Base-by-base conservation (phyloP, 2,888 invertebrate species). In the Xanthorhoe designata region DNA sequence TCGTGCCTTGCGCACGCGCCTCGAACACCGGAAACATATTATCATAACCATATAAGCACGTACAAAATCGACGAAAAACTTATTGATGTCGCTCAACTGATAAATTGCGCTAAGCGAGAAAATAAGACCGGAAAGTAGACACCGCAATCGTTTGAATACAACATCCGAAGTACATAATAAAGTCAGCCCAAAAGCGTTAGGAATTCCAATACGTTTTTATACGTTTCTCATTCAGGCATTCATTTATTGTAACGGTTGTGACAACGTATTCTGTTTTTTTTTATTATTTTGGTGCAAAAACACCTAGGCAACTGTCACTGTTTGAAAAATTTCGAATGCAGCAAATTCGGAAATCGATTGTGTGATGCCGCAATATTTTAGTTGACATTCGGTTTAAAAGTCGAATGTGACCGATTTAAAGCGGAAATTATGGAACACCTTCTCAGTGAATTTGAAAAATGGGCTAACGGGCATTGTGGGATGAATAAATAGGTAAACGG, bases 31-130 rank as follows among this genome's bases (percentile, higher is more conserved):
- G 93, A 92, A 91, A 93, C 89, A 92, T 92, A 93, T 93, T 93
- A 92, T 92, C 93, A 92, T 93, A 91, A 81, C 93, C 93, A 91
- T 93, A 91, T 92, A 92, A 83, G 92, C 84, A 80, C 84, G 88
- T 85, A 88, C 81, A 83, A 87, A 91, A 92, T 88, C 79, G 83
- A 87, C 88, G 88, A 90, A 92, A 91, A 91, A 85, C 81, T 88
- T 87, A 92, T 92, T 89, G 89, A 91, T 90, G 91, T 86, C 89
- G 86, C 84, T 84, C 84, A 79, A 82, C 82, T 88, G 89, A 92
- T 88, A 90, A 90, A 91, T 92, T 85, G 89, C 85, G 87, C 86
- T 89, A 88, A 89, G 88, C 83, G 80, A 86, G 88, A 88, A 90
- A 91, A 89, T 84, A 79, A 85, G 81, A 77, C 74, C 81, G 77